Conservation (phyloP, 92 coral and sea anemone genomes). For the Parazoanthus atlanticus region DNA sequence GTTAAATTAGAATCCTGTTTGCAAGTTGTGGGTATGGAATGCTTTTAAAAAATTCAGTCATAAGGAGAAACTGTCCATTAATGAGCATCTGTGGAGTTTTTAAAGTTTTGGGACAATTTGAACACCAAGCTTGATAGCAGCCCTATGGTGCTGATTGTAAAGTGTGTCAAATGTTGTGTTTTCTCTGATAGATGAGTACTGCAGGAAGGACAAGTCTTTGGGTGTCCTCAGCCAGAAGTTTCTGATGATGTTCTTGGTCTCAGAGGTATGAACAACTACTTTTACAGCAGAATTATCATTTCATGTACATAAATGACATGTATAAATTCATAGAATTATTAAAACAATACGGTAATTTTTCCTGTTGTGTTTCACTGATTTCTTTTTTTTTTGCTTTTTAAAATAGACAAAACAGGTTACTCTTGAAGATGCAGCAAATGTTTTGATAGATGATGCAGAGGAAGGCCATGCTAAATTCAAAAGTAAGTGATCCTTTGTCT, state of each 20-base stretch:
- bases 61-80: background rate
- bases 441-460: constrained; percentile 88
- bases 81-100: background rate
- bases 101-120: background rate
- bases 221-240: constrained; percentile 98
- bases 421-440: constrained; percentile 95
- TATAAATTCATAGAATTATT: too few relatives aligned
- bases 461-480: constrained; percentile 94
- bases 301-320: background rate
- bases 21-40: background rate
- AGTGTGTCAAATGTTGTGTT: background rate
- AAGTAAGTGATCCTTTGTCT: constrained; percentile 58
- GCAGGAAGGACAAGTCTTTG: constrained; percentile 96
- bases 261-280: constrained; percentile 67
- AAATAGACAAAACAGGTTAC: constrained; percentile 83
- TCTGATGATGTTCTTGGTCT: constrained; percentile 90
- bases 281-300: background rate
- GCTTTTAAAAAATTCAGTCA: too few relatives aligned
- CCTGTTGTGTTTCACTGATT: background rate
- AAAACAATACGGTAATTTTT: background rate
- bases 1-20: background rate
- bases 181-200: constrained; percentile 64
- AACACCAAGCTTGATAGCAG: background rate
- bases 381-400: background rate
- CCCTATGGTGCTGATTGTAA: background rate